These are phyloP conservation scores for Cepaea nemoralis DNA, from an alignment of 1,140 invertebrate genomes.

Conservation along the genomic window DNA sequence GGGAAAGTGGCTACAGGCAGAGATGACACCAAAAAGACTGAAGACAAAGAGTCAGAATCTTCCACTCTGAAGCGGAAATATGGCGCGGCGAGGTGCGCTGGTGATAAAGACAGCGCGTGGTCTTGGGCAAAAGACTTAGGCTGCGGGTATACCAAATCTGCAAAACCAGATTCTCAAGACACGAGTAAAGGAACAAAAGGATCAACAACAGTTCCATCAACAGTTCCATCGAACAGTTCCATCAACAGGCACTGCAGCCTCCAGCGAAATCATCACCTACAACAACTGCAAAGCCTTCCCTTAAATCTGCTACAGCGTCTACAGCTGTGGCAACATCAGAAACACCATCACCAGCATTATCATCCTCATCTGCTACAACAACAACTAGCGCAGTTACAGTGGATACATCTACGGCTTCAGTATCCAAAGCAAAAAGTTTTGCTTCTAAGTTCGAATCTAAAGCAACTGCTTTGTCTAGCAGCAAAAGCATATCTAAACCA, in stretches of 20 bases:
- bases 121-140: conserved; percentile 1
- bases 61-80: neutral
- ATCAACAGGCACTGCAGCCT: neutral
- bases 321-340: conserved; percentile 2
- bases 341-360: conserved; percentile 14
- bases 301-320: conserved; percentile 21
- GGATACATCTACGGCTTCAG: neutral
- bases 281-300: conserved; percentile 12
- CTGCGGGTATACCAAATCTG: neutral
- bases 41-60: neutral
- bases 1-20: neutral
- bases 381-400: neutral
- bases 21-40: neutral
- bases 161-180: neutral
- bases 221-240: neutral
- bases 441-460: conserved; percentile 37
- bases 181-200: neutral
- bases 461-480: neutral
- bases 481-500: neutral
- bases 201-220: neutral
- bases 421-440: conserved; percentile 28
- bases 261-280: conserved; percentile 11
- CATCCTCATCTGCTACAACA: conserved; percentile 32
- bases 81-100: neutral
- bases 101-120: neutral